Conservation (phyloP, 2,113 vertebrate genomes). For the Carassius carassius region DNA sequence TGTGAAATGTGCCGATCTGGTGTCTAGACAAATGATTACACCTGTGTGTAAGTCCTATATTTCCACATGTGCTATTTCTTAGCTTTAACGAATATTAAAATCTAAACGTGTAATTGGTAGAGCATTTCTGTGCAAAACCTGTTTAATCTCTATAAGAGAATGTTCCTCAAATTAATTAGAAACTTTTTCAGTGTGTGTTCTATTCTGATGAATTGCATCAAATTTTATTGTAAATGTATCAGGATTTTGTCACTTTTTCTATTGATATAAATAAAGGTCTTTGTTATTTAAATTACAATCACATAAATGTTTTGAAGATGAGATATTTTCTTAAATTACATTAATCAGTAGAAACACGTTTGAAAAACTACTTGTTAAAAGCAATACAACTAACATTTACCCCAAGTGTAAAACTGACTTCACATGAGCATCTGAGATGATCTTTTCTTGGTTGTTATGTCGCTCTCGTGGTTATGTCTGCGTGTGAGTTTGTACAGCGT, state of each 20-base stretch:
- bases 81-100: neutral
- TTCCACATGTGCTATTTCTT: neutral
- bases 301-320: neutral
- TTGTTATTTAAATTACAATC: neutral
- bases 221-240: neutral
- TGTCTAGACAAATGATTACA: neutral
- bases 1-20: neutral
- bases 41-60: neutral
- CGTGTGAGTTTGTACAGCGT: constrained; percentile 38
- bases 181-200: neutral
- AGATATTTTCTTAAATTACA: neutral
- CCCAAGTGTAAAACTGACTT: neutral
- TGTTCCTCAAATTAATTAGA: neutral
- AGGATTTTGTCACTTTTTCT: neutral
- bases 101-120: neutral
- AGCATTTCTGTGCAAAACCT: neutral
- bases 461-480: constrained; percentile 51
- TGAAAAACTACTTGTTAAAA: neutral
- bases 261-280: neutral
- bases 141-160: neutral
- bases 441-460: constrained; percentile 15
- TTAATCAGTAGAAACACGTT: neutral
- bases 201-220: neutral
- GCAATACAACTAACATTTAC: neutral
- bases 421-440: neutral